Percentiles rank a stretch among this genome's conserved stretches.
Conservation (phyloP, 2,113 vertebrate genomes). For the Henicopernis longicauda region DNA sequence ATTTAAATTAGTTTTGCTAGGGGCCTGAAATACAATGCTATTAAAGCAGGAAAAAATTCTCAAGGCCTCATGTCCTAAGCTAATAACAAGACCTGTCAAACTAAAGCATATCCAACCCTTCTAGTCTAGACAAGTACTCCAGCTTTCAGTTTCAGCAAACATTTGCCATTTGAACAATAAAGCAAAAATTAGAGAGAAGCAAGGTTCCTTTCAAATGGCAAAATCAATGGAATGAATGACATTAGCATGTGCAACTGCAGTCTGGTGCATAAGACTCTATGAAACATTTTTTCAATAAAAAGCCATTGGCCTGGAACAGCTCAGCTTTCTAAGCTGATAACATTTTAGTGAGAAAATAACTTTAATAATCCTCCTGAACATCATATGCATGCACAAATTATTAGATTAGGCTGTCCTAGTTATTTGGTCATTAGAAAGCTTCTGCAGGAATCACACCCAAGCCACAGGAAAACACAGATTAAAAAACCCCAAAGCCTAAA, state of each 20-base stretch:
- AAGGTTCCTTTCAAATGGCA: not conserved
- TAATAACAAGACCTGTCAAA: not conserved
- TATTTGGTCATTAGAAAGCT: slow-evolving; percentile 52
- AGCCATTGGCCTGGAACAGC: not conserved
- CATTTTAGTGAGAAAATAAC: slow-evolving; percentile 55
- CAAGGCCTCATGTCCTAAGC: not conserved
- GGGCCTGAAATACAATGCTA: not conserved
- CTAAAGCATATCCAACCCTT: not conserved
- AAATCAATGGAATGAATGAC: not conserved
- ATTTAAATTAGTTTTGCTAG: not conserved
- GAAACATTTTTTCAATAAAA: slow-evolving; percentile 20
- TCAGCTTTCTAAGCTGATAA: slow-evolving; percentile 35
- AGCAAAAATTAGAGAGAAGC: not conserved
- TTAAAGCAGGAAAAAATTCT: not conserved
- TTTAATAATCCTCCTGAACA: slow-evolving; percentile 53
- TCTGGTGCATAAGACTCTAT: not conserved
- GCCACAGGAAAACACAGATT: slow-evolving; percentile 35
- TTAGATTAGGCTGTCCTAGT: slow-evolving; percentile 52
- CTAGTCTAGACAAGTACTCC: not conserved
- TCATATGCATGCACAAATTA: slow-evolving; percentile 47
- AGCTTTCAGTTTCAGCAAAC: not conserved
- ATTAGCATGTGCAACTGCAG: not conserved
- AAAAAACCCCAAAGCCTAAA: slow-evolving; percentile 44
- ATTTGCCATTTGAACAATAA: not conserved
- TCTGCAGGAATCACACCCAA: slow-evolving; percentile 57